Evolutionary conservation across 1,140 invertebrate species (phyloP).

Genomic region (Hermatobates lingyangjiaoensis): DNA sequence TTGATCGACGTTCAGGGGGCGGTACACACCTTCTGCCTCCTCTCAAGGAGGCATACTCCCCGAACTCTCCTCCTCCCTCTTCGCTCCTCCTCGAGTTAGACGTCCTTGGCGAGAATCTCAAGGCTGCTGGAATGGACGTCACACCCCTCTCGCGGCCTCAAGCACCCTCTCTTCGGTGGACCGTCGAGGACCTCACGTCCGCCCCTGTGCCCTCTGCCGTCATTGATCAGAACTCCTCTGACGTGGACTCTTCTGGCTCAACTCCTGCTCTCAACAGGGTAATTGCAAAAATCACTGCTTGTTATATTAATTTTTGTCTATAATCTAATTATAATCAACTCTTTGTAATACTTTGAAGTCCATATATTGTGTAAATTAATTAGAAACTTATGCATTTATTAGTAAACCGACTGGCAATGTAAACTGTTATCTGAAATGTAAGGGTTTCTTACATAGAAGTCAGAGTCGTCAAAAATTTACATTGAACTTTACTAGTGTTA

Average conservation of each 20-base stretch:
- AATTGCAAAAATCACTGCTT: no score
- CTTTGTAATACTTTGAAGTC: no score
- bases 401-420: no score
- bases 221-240: not conserved
- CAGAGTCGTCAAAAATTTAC: no score
- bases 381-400: no score
- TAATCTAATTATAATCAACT: no score
- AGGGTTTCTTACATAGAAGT: no score
- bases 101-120: not conserved
- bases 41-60: not conserved
- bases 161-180: not conserved
- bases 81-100: not conserved
- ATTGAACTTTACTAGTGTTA: no score
- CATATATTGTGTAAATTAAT: no score
- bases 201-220: not conserved
- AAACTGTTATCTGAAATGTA: no score
- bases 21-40: not conserved
- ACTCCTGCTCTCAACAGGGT: not conserved
- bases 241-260: not conserved
- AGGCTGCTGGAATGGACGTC: not conserved
- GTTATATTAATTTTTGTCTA: no score
- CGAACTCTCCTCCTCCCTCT: not conserved
- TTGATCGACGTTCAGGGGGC: not conserved
- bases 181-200: not conserved
- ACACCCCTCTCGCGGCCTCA: not conserved